phyloP scores from a whole-genome alignment of 2,113 vertebrate genomes.

The Polyodon spathula region DNA sequence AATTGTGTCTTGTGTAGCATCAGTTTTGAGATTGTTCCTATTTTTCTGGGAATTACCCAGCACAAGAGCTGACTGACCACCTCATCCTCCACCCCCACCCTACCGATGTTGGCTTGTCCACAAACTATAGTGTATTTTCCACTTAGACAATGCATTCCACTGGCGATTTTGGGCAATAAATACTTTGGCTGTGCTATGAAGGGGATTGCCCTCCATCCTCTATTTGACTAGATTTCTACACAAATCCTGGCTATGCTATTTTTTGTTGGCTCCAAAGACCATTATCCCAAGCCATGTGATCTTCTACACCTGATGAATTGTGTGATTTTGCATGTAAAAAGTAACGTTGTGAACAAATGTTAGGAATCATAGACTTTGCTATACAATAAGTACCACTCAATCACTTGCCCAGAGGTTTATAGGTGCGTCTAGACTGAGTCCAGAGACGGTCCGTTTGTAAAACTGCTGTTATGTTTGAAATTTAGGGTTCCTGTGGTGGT shows the following conservation, averaged over 20 bases:
- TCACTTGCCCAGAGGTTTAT: too few relatives aligned
- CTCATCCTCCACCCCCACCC: not conserved
- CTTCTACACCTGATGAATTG: too few relatives aligned
- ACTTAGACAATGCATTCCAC: not conserved
- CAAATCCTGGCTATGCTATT: not conserved
- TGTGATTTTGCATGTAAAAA: too few relatives aligned
- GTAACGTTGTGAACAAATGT: too few relatives aligned
- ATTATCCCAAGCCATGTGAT: too few relatives aligned
- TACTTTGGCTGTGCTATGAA: not conserved
- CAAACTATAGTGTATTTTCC: not conserved
- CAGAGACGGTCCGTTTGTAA: too few relatives aligned
- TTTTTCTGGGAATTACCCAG: constrained; percentile 5
- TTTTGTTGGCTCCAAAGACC: too few relatives aligned
- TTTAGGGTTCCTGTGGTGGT: too few relatives aligned
- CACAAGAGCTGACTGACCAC: not conserved
- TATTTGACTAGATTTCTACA: not conserved
- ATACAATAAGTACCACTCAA: too few relatives aligned
- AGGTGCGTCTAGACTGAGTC: too few relatives aligned
- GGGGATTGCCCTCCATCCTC: not conserved
- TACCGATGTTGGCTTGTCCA: not conserved
- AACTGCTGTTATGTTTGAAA: too few relatives aligned
- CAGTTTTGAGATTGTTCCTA: not conserved
- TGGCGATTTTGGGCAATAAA: not conserved
- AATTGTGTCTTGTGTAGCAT: not conserved
- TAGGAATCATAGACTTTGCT: too few relatives aligned